A percentile compares a stretch with the other conserved stretches of the same genome.
Evolutionary conservation across 2,888 invertebrate genomes (phyloP).

Genomic region (Acanthosepion pharaonis): DNA sequence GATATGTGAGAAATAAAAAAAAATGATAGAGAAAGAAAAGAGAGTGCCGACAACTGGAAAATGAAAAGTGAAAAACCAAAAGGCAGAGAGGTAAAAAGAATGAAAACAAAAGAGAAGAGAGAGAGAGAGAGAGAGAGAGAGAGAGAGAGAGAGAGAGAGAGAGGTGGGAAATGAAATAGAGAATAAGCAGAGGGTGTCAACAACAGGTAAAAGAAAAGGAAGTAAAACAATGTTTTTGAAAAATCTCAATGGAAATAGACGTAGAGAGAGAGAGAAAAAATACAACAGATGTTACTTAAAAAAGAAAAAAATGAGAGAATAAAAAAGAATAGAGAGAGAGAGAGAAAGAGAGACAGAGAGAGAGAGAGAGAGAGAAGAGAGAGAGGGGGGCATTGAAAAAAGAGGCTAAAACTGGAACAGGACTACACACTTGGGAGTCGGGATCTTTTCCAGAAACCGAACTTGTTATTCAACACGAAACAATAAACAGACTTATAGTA

Average conservation of each 20-base stretch:
- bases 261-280: no score
- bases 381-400: no score
- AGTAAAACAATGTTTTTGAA: not conserved
- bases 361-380: no score
- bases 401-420: not conserved
- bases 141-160: slow-evolving; percentile 33
- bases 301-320: no score
- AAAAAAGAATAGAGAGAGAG: no score
- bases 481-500: not conserved
- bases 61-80: no score
- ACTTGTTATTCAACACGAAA: not conserved
- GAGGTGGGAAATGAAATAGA: not conserved
- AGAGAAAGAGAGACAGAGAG: no score
- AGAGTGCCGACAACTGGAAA: no score
- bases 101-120: not conserved
- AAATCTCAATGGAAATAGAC: no score
- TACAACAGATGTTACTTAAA: no score
- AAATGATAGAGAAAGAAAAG: no score
- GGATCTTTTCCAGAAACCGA: not conserved
- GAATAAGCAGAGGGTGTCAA: not conserved
- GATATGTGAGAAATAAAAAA: no score
- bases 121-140: not conserved
- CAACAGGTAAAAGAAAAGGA: not conserved
- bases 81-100: not conserved
- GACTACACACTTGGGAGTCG: not conserved